Percentiles rank a stretch among this genome's conserved stretches.
These are phyloP conservation scores for Philotrypesis tridentata DNA, from an alignment of 1,140 invertebrate species.

Conservation along the genomic window DNA sequence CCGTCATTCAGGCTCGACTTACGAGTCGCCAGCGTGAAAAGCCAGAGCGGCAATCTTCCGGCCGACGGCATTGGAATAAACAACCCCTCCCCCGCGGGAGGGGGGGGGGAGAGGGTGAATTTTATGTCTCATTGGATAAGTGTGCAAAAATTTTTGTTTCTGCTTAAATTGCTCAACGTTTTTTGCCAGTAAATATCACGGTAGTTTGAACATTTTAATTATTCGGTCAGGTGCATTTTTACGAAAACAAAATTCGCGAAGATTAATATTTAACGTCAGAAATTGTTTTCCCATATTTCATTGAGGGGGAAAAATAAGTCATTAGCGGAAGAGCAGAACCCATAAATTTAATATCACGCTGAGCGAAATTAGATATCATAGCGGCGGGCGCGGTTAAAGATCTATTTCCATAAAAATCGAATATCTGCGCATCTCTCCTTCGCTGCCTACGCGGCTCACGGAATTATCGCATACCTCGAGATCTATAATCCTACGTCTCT, in stretches of 20 bases:
- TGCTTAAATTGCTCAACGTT: too few relatives aligned
- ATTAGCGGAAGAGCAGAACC: neutral
- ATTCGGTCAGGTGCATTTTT: neutral
- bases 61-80: constrained; percentile 58
- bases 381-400: neutral
- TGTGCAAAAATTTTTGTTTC: too few relatives aligned
- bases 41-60: constrained; percentile 59
- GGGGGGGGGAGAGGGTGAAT: neutral
- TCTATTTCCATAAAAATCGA: constrained; percentile 30
- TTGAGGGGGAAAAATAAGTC: constrained; percentile 26
- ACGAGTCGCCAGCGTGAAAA: constrained; percentile 60
- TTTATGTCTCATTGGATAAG: neutral
- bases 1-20: constrained; percentile 69
- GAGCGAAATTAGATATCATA: constrained; percentile 32
- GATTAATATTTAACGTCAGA: neutral
- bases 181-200: neutral
- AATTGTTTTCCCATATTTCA: neutral
- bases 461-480: constrained; percentile 20
- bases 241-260: neutral
- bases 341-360: constrained; percentile 38
- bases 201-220: neutral
- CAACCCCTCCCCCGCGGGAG: constrained; percentile 37
- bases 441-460: neutral
- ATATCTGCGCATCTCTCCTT: constrained; percentile 36
- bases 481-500: too few relatives aligned